A percentile compares a stretch with the other conserved stretches of the same genome.
Conservation (phyloP, 2,113 vertebrate genomes). For the Pelobates fuscus region DNA sequence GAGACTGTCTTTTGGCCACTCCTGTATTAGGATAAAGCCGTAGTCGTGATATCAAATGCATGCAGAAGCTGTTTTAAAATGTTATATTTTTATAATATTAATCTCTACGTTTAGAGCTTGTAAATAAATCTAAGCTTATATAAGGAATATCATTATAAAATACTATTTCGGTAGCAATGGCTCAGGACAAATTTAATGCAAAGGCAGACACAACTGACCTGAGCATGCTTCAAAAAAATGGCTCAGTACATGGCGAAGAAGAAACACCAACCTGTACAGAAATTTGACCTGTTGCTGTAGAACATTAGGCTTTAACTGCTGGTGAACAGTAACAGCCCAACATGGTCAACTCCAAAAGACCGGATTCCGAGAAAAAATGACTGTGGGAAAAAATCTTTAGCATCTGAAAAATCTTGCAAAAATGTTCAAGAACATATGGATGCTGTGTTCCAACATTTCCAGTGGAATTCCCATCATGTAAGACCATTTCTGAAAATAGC, state of each 20-base stretch:
- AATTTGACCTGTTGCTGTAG: conserved; percentile 78
- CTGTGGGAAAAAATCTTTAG: conserved; percentile 76
- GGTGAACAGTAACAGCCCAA: conserved; percentile 74
- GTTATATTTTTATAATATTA: no score
- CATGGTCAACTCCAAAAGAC: conserved; percentile 79
- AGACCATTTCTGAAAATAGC: conserved; percentile 16
- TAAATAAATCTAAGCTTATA: conserved; percentile 45
- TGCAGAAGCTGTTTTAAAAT: conserved; percentile 69
- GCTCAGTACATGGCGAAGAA: conserved; percentile 86
- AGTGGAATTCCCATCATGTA: neutral
- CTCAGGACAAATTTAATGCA: conserved; percentile 93
- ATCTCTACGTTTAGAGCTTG: neutral
- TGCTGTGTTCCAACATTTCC: conserved; percentile 6
- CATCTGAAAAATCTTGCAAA: conserved; percentile 57
- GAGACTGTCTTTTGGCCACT: no score
- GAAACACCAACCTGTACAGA: conserved; percentile 93
- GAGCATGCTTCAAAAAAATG: conserved; percentile 78
- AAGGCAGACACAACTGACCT: conserved; percentile 94
- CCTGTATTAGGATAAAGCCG: no score
- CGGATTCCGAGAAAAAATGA: conserved; percentile 80
- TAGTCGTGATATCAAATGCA: conserved; percentile 55
- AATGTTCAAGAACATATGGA: conserved; percentile 25
- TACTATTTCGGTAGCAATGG: conserved; percentile 85
- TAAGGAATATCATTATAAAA: conserved; percentile 96
- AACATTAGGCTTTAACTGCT: conserved; percentile 76